These are phyloP conservation scores for Pantelozetes paolii DNA, from an alignment of 2,888 invertebrate species.

Conservation along the genomic window DNA sequence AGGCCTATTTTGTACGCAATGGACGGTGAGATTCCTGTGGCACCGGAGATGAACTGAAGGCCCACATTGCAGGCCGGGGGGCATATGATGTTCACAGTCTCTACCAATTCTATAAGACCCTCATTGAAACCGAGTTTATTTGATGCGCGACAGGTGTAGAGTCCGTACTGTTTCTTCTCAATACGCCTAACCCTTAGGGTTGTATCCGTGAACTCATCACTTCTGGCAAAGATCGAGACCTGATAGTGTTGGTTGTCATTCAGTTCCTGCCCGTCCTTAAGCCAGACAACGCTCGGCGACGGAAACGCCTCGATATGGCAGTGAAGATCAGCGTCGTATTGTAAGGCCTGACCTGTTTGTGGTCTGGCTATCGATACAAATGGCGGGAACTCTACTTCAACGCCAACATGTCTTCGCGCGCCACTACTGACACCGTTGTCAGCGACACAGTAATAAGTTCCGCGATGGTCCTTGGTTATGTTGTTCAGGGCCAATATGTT, in stretches of 20 bases:
- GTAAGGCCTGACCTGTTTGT: slow-evolving; percentile 76
- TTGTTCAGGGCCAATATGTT: slow-evolving; percentile 70
- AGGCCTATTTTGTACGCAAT: not conserved
- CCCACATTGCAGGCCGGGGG: slow-evolving; percentile 75
- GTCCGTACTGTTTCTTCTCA: slow-evolving; percentile 80
- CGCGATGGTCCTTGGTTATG: slow-evolving; percentile 80
- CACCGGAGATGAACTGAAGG: slow-evolving; percentile 10
- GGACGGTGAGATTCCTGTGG: not conserved
- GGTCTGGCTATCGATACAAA: slow-evolving; percentile 70
- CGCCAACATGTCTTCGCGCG: slow-evolving; percentile 69
- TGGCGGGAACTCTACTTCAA: slow-evolving; percentile 74
- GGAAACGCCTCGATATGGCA: slow-evolving; percentile 93
- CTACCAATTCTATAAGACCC: slow-evolving; percentile 73
- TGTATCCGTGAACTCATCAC: slow-evolving; percentile 86
- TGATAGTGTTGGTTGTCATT: slow-evolving; percentile 87
- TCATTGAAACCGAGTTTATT: slow-evolving; percentile 81
- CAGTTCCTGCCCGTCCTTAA: slow-evolving; percentile 68
- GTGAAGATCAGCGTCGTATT: slow-evolving; percentile 89
- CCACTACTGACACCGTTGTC: slow-evolving; percentile 50
- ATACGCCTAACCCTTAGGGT: slow-evolving; percentile 82
- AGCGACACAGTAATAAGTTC: slow-evolving; percentile 85
- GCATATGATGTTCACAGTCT: slow-evolving; percentile 85
- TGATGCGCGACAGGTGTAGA: slow-evolving; percentile 77
- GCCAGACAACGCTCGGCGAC: slow-evolving; percentile 85
- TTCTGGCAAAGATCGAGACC: slow-evolving; percentile 83